Evolutionary conservation across 2,797 vertebrate genomes (phyloP).

Genomic region (Enteromius unitaeniatus): DNA sequence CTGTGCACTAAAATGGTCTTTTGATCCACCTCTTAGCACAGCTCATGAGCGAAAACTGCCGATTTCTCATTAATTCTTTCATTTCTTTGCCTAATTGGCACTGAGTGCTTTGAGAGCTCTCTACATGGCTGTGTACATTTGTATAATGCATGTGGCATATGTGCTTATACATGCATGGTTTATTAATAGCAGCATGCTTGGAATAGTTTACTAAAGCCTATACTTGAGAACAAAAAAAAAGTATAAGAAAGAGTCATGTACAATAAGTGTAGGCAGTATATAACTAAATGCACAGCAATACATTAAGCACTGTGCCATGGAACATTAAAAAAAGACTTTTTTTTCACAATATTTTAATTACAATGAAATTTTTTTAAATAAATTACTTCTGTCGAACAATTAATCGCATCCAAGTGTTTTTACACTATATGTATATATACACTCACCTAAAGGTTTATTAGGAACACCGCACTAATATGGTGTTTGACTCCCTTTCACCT

Average conservation of each 20-base stretch:
- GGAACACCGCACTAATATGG: no score
- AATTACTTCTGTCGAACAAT: no score
- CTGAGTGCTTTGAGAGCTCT: conserved; percentile 8
- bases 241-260: background rate
- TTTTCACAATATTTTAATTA: no score
- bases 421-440: no score
- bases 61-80: conserved; percentile 55
- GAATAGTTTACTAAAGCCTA: background rate
- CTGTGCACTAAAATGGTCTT: conserved; percentile 30
- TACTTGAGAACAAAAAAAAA: background rate
- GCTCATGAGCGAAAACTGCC: conserved; percentile 54
- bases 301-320: background rate
- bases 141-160: background rate
- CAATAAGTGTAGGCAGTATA: background rate
- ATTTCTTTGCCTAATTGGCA: conserved; percentile 40
- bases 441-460: no score
- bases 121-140: background rate
- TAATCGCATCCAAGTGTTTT: no score
- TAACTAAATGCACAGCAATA: background rate
- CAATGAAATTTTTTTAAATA: no score
- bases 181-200: background rate
- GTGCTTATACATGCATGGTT: background rate
- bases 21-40: conserved; percentile 48
- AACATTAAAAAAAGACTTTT: background rate
- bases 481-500: no score